Evolutionary conservation across 2,797 vertebrate species (phyloP).

Genomic region (Nasua narica): DNA sequence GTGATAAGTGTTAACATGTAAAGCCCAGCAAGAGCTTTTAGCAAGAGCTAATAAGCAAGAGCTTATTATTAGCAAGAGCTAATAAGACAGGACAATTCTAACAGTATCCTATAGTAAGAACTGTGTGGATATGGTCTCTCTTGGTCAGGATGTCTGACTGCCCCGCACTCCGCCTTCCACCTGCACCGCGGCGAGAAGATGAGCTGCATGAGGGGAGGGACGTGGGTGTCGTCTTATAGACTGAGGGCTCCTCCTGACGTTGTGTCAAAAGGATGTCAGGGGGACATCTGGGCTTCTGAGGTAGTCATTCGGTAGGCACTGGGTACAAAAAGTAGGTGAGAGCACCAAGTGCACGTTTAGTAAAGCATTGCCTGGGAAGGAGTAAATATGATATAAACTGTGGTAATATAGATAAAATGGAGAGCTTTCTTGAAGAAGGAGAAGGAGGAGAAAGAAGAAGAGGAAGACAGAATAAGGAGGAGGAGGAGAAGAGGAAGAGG

Average conservation of each 20-base stretch:
- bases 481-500: no score
- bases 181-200: background rate
- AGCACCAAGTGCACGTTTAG: background rate
- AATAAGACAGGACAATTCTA: background rate
- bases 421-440: background rate
- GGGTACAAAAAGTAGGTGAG: background rate
- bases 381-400: background rate
- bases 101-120: background rate
- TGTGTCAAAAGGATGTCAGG: no score
- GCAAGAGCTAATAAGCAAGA: no score
- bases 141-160: no score
- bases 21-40: background rate
- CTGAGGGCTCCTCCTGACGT: background rate
- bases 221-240: background rate
- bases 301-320: rapidly evolving
- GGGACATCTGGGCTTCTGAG: background rate
- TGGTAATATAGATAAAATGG: background rate
- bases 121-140: background rate
- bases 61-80: no score
- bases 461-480: background rate
- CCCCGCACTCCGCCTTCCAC: no score
- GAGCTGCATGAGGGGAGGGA: no score
- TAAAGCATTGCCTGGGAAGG: background rate
- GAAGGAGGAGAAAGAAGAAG: no score
- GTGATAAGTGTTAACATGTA: background rate